phyloP scores from a whole-genome alignment of 2,113 vertebrate species.

The Eudyptes chrysolophus region DNA sequence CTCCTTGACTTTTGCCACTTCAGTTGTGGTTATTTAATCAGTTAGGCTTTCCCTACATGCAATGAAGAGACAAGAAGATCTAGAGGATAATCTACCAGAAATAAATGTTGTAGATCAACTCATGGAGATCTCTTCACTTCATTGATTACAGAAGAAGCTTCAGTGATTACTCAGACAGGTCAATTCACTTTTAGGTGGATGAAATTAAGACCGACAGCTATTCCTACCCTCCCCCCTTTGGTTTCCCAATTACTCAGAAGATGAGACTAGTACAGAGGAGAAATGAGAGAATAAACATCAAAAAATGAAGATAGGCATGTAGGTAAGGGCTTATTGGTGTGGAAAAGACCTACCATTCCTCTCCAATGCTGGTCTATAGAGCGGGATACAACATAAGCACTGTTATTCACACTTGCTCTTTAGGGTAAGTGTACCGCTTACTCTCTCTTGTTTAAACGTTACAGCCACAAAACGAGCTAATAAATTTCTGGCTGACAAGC shows the following conservation, averaged over 20 bases:
- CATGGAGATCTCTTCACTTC: background rate
- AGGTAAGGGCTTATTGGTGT: background rate
- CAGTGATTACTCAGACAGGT: background rate
- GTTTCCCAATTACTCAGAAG: background rate
- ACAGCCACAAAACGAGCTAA: slow-evolving; percentile 50
- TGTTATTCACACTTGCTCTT: background rate
- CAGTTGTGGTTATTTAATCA: background rate
- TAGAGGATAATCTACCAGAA: background rate
- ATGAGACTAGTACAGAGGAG: background rate
- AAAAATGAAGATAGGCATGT: background rate
- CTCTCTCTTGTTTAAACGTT: slow-evolving; percentile 41
- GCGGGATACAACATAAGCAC: background rate
- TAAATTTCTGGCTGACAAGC: slow-evolving; percentile 62
- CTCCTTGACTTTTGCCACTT: background rate
- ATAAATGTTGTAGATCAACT: background rate
- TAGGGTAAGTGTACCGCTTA: background rate
- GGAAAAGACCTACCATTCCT: background rate
- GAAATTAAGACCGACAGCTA: background rate
- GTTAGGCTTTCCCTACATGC: background rate
- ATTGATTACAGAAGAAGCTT: background rate
- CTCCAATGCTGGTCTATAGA: background rate
- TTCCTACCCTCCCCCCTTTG: background rate
- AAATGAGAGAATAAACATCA: background rate
- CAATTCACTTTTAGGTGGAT: background rate
- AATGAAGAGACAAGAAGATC: background rate